Conservation (phyloP, 2,113 vertebrate genomes). For the Candoia aspera region DNA sequence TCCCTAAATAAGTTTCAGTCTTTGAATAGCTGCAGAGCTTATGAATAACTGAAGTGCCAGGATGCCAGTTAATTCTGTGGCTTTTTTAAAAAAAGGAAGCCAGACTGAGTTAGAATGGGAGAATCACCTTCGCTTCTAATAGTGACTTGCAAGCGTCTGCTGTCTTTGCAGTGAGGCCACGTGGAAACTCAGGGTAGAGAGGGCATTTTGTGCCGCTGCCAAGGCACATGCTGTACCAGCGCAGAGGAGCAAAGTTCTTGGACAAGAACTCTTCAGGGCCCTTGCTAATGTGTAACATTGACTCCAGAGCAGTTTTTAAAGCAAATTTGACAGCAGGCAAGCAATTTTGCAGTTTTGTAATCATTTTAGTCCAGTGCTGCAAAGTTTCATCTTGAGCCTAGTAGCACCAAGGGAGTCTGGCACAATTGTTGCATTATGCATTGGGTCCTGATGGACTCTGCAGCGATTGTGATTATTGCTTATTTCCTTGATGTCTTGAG, state of each 20-base stretch:
- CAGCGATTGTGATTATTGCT: neutral
- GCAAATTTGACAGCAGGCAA: neutral
- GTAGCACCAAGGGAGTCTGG: neutral
- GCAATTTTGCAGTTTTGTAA: neutral
- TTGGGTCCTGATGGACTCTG: no score
- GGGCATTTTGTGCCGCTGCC: slow-evolving; percentile 28
- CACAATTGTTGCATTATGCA: fast-evolving
- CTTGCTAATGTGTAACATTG: neutral
- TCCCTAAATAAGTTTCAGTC: neutral
- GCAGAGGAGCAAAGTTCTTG: slow-evolving; percentile 18
- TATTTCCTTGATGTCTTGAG: neutral
- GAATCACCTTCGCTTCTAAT: neutral
- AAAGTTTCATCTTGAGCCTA: neutral
- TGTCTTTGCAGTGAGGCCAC: neutral
- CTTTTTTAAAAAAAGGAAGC: neutral
- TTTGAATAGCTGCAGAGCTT: neutral
- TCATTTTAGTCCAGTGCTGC: neutral
- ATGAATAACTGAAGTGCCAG: neutral
- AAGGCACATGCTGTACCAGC: slow-evolving; percentile 46
- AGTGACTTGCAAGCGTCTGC: neutral
- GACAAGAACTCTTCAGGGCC: slow-evolving; percentile 2
- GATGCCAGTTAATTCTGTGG: fast-evolving
- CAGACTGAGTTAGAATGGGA: neutral
- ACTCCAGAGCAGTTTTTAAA: neutral
- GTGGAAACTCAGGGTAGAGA: neutral